These are phyloP conservation scores for Solenopsis fugax DNA, from an alignment of 1,140 invertebrate species.

Conservation along the genomic window DNA sequence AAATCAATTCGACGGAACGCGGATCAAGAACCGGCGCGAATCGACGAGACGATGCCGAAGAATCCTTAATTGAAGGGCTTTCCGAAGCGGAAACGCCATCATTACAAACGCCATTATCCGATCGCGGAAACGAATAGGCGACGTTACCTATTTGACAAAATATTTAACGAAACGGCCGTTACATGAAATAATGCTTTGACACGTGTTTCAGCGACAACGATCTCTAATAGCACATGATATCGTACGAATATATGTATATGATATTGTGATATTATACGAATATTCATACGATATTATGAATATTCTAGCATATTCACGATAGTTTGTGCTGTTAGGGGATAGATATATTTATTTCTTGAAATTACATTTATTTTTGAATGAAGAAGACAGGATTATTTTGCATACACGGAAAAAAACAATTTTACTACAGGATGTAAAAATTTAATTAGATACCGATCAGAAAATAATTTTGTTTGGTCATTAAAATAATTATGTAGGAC, in stretches of 20 bases:
- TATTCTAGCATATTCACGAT: too few relatives aligned
- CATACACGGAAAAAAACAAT: not conserved
- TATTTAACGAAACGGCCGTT: not conserved
- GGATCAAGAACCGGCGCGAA: conserved; percentile 68
- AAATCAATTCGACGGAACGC: conserved; percentile 73
- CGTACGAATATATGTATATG: too few relatives aligned
- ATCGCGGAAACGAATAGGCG: conserved; percentile 12
- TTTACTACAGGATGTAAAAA: too few relatives aligned
- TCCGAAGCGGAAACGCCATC: conserved; percentile 18
- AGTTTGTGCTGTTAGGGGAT: too few relatives aligned
- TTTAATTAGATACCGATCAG: too few relatives aligned
- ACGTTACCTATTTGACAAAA: conserved; percentile 6
- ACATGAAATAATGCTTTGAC: not conserved
- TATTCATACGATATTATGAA: too few relatives aligned
- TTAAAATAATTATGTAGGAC: too few relatives aligned
- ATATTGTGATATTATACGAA: too few relatives aligned
- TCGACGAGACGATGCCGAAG: conserved; percentile 57
- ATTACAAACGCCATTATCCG: conserved; percentile 30
- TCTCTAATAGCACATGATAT: too few relatives aligned
- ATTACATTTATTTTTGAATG: not conserved
- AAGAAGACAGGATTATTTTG: not conserved
- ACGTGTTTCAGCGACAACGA: not conserved
- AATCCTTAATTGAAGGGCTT: conserved; percentile 60
- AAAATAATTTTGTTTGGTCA: too few relatives aligned
- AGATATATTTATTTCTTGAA: not conserved